Evolutionary conservation across 2,888 invertebrate genomes (phyloP).

Genomic region (Bombylius major): DNA sequence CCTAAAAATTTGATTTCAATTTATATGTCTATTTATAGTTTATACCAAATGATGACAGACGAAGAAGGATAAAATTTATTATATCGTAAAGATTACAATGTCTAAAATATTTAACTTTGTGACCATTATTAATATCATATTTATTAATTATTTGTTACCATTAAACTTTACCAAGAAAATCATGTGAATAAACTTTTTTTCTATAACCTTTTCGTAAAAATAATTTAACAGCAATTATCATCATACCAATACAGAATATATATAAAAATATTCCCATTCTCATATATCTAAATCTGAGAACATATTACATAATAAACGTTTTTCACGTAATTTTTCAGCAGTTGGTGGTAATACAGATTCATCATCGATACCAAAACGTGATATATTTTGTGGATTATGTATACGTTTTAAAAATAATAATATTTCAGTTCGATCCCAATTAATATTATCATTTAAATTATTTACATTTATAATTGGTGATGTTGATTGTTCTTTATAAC

Average conservation of each 20-base stretch:
- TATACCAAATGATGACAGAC: too few species aligned
- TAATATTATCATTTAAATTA: slow-evolving; percentile 17
- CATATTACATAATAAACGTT: slow-evolving; percentile 28
- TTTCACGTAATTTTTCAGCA: slow-evolving; percentile 24
- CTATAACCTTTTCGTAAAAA: slow-evolving; percentile 53
- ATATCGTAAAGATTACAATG: too few species aligned
- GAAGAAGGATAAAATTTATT: too few species aligned
- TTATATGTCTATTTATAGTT: too few species aligned
- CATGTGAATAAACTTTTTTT: slow-evolving; percentile 61
- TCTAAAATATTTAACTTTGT: too few species aligned
- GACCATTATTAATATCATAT: too few species aligned
- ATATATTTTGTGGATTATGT: slow-evolving; percentile 23
- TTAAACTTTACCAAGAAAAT: slow-evolving; percentile 58
- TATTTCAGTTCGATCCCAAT: slow-evolving; percentile 31
- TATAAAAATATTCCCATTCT: slow-evolving; percentile 66
- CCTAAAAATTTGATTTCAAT: too few species aligned
- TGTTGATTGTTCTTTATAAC: slow-evolving; percentile 38
- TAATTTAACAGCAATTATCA: slow-evolving; percentile 61
- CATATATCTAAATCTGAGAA: slow-evolving; percentile 47
- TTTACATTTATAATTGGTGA: slow-evolving; percentile 13
- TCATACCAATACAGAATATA: slow-evolving; percentile 57
- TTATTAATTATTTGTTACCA: not conserved
- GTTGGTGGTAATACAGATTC: slow-evolving; percentile 23
- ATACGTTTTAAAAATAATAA: slow-evolving; percentile 31
- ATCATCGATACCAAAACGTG: slow-evolving; percentile 25